Base-by-base conservation (phyloP, 2,113 vertebrate species). In the Boleophthalmus pectinirostris region DNA sequence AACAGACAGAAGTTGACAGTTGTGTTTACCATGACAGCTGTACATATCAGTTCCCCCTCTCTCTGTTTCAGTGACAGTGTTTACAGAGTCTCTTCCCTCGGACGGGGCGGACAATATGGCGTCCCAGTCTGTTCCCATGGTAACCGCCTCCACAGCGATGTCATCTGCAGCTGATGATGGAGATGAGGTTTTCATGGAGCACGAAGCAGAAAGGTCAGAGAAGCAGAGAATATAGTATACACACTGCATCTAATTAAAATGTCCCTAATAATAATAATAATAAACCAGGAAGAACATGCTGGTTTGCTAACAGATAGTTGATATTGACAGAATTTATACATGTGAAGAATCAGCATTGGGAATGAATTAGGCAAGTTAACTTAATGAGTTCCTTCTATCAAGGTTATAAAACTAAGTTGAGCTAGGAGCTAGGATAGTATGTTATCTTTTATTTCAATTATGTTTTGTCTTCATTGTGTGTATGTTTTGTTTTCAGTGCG, bases 41-140 rank as follows among this genome's bases (percentile, higher is more conserved):
- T 1, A 43, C 38, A 43, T 43, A 43, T 43, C 9, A 43, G 2
- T 43, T 23, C 13, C 2, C 53, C 53, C n/a, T n/a, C 21, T 79
- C 10, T 58, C 6, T 70, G 53, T 81, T 43, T 9, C 83, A 98
- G 97, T 99, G 79, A 98, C 94, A 0, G 96, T 99, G 25, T 99
- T 99, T 82, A 95, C 96, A 0, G 97, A 99, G 90, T 95, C 94
- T 0, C 87, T 94, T 12, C 88, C 95, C 0, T 94, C 96, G 1
- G 97, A 99, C 2, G 88, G 93, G 1, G 93, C 92, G 0, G 97
- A 98, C 73, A 95, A 98, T 69, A 95, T 95, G 2, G 96, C 97
- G 0, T 99, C 97, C 0, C 97, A 99, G 90, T 99, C 97, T 0
- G 97, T 99, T 79, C 97, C 97, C 1, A 99, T 98, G 97, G 97